phyloP scores from a whole-genome alignment of 2,113 vertebrate genomes.

The Gambusia holbrooki region DNA sequence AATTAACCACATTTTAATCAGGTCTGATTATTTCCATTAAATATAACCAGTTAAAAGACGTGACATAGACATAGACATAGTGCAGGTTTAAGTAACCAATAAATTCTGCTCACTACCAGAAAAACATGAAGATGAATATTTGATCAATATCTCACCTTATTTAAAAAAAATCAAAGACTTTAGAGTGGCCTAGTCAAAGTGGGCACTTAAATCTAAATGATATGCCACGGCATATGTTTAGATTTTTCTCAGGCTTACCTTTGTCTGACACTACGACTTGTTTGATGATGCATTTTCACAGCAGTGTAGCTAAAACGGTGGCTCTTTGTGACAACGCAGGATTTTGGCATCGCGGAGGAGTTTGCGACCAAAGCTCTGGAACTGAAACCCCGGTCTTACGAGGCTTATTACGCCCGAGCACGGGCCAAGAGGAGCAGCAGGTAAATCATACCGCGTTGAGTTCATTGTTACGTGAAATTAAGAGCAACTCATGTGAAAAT shows the following conservation, averaged over 20 bases:
- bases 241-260: neutral
- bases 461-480: constrained; percentile 8
- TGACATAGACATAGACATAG: too few relatives aligned
- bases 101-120: neutral
- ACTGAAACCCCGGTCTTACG: constrained; percentile 93
- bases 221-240: neutral
- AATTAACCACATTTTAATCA: neutral
- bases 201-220: neutral
- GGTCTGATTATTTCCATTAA: neutral
- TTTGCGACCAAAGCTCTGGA: constrained; percentile 97
- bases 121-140: neutral
- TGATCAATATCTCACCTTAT: neutral
- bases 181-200: neutral
- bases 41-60: neutral
- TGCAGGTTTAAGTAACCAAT: too few relatives aligned
- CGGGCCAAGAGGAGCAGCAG: constrained; percentile 98
- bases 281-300: neutral
- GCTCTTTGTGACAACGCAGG: constrained; percentile 76
- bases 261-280: neutral
- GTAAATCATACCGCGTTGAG: constrained; percentile 71
- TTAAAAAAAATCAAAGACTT: neutral
- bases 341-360: constrained; percentile 97
- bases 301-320: neutral
- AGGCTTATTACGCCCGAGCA: constrained; percentile 95
- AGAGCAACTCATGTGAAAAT: constrained; percentile 6